Conservation (phyloP, 2,888 invertebrate genomes). For the Agrilus cyanescens region DNA sequence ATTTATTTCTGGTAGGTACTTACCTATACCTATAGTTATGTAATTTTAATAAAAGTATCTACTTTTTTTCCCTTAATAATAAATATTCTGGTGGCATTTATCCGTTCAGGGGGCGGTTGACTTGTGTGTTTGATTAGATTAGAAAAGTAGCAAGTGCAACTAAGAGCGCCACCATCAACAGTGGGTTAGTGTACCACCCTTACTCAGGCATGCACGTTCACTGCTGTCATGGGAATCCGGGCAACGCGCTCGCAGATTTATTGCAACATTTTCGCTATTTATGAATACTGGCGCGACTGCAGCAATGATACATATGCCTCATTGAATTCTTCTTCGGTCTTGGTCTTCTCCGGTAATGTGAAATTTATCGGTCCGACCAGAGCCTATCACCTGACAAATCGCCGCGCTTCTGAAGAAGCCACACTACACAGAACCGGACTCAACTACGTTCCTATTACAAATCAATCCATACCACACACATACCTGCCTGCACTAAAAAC, state of each 20-base stretch:
- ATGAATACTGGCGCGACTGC: conserved; percentile 32
- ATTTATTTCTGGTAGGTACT: too few relatives aligned
- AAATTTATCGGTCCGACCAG: conserved; percentile 8
- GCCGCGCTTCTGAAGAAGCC: too few relatives aligned
- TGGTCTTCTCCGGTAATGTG: background rate
- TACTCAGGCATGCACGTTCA: conserved; percentile 29
- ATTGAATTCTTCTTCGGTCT: conserved; percentile 3
- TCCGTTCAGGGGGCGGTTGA: too few relatives aligned
- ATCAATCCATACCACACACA: too few relatives aligned
- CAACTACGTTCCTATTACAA: too few relatives aligned
- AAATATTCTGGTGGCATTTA: background rate
- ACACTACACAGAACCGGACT: too few relatives aligned
- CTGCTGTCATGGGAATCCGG: conserved; percentile 31
- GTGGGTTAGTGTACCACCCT: conserved; percentile 20
- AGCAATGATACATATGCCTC: conserved; percentile 28
- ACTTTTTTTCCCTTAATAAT: too few relatives aligned
- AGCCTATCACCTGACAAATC: conserved; percentile 11
- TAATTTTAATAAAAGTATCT: too few relatives aligned
- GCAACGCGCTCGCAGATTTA: conserved; percentile 34
- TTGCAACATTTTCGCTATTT: conserved; percentile 32
- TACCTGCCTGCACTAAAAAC: too few relatives aligned
- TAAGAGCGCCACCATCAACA: conserved; percentile 1
- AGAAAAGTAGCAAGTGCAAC: too few relatives aligned
- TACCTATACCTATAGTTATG: too few relatives aligned
- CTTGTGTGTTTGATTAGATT: too few relatives aligned